Evolutionary conservation across 2,888 invertebrate species (phyloP), one percentile per base, ranked within the genome.

Genomic region (Andrena chrysosceles): DNA sequence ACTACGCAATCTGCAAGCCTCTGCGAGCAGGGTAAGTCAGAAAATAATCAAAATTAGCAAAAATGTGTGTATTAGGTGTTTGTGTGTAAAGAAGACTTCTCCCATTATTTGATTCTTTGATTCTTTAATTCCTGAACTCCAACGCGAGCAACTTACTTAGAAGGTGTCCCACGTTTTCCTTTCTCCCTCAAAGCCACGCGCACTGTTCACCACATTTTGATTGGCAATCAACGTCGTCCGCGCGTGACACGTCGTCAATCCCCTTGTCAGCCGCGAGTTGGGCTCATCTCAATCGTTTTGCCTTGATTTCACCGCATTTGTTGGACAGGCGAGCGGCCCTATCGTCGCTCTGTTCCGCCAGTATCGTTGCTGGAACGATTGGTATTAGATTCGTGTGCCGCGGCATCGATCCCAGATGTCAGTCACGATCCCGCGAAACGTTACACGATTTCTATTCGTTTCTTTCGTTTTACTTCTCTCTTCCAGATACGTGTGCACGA

Each of bases 1-100:
- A 97, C 94, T 97, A 97, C 94, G 98, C 98, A 86, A 98, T 99
- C 93, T 98, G 98, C 94, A 97, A 98, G 93, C 98, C 98, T 0
- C 95, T 99, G 72, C 96, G 97, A 89, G 98, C 98, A 4, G 97
- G 98, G 80, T 93, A 85, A 91, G 91, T 83, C 56, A 13, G 10
- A 13, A 6, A 26, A 16, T 3, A 54, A 64, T 31, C 7, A 35
- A 26, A 13, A 56, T 20, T 59, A 29, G 35, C 10, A 35, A 64
- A 31, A 33, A 71, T 33, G n/a, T 23, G 29, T 48, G 2, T 20
- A 2, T n/a, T 0, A 66, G 20, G 5, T 2, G 31, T 8, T 7
- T 29, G 26, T 0, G 3, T 8, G 7, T 33, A 33, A 31, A 33
- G 42, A 42, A 42, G 13, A 1, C 13, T 42, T 42, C 13, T 42